Conservation (phyloP, 2,113 vertebrate species). For the Columba janthina region DNA sequence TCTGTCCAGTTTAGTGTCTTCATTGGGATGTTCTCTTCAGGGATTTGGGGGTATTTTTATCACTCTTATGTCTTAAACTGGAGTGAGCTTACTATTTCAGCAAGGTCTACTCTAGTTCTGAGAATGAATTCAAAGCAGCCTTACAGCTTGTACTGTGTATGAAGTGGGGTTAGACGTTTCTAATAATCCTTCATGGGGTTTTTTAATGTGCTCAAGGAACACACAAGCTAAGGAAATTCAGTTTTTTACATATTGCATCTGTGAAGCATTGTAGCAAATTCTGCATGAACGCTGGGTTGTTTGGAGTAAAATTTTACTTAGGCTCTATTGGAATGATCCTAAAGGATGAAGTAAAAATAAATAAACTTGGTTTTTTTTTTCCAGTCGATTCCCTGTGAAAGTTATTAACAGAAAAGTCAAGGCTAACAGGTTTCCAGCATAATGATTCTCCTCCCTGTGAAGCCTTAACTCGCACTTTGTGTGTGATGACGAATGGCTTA, state of each 20-base stretch:
- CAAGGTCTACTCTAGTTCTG: not conserved
- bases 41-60: not conserved
- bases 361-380: not conserved
- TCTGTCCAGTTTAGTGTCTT: not conserved
- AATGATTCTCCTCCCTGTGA: not conserved
- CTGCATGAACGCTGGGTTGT: not conserved
- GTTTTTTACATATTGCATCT: not conserved
- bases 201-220: not conserved
- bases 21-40: not conserved
- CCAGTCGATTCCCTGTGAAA: conserved; percentile 16
- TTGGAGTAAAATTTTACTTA: not conserved
- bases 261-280: not conserved
- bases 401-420: conserved; percentile 48
- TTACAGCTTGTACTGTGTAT: not conserved
- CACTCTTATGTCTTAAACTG: not conserved
- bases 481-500: conserved; percentile 36
- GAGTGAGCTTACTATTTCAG: not conserved
- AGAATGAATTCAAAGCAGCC: not conserved
- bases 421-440: conserved; percentile 51
- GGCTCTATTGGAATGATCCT: not conserved
- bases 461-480: conserved; percentile 40
- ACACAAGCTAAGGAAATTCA: not conserved
- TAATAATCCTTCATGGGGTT: not conserved
- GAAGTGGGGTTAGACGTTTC: not conserved
- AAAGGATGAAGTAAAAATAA: conserved; percentile 29